Base-by-base conservation (phyloP, 2,888 invertebrate species). In the Ichneumoninae sp. region DNA sequence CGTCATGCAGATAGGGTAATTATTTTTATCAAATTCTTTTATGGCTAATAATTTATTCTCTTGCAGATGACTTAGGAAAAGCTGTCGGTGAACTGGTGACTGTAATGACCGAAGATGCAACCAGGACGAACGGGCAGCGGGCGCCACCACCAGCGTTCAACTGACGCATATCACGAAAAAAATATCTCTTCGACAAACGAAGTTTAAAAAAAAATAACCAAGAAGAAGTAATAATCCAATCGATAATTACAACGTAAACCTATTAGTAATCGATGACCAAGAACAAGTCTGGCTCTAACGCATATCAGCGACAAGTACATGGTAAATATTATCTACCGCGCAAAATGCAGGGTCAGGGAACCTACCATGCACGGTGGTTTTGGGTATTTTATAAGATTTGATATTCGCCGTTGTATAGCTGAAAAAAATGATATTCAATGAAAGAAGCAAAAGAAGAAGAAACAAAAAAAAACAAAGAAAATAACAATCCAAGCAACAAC, bases 71-170 rank as follows among this genome's bases (percentile, higher is more conserved):
- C 94, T 95, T 98, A 88, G 97, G 97, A 81, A 96, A 96, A 94
- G 98, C 97, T 82, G 97, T 98, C 89, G 97, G 97, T 91, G 97
- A 97, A 91, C 95, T 98, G 91, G 98, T 98, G 87, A 97, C 97
- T 66, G 98, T 97, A 75, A 98, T 98, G 96, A 97, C 97, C 62
- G 97, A 98, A 91, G 97, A 98, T 80, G 79, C 90, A 77, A 81
- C 89, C 68, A 90, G 89, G 76, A 89, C 91, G 75, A 93, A 93
- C 76, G 93, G 93, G 54, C 91, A 92, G 83, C 89, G 92, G 85
- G 90, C 91, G 33, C 91, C 92, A 72, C 93, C 93, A 62, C 93
- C 93, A 44, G 93, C 91, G 86, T 93, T 93, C 80, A 93, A 92
- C 90, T 89, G 86, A 89, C 69, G 76, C 81, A 80, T 80, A 81